phyloP scores from a whole-genome alignment of 2,797 vertebrate species.

The Threskiornis aethiopicus region DNA sequence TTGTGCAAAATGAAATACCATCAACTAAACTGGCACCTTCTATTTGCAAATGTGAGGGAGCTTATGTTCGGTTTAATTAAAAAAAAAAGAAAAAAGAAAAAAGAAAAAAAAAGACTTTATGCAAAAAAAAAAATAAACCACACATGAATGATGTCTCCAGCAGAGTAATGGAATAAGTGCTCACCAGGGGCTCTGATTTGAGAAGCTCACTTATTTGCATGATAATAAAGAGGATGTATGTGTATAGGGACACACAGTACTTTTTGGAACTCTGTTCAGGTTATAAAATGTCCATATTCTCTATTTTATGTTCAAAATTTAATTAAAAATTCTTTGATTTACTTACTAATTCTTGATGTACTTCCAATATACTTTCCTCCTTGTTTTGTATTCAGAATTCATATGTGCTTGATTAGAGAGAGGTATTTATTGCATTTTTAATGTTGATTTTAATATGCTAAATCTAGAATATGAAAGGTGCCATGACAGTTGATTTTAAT shows the following conservation, averaged over 20 bases:
- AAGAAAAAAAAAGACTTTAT: background rate
- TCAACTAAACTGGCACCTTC: background rate
- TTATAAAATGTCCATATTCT: background rate
- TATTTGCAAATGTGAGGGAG: background rate
- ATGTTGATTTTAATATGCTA: background rate
- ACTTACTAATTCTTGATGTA: background rate
- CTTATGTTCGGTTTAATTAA: background rate
- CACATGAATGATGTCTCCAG: background rate
- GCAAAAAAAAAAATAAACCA: background rate
- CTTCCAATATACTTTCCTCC: background rate
- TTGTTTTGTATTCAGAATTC: background rate
- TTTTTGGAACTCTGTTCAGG: background rate
- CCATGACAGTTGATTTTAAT: background rate
- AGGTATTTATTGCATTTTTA: background rate
- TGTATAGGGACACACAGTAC: background rate
- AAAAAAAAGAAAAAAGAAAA: background rate
- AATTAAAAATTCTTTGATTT: background rate
- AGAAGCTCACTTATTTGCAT: background rate
- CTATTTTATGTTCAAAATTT: background rate
- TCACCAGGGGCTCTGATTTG: background rate
- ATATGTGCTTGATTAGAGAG: background rate
- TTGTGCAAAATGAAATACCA: background rate
- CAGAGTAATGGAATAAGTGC: background rate
- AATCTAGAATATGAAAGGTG: background rate
- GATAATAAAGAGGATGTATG: background rate